phyloP scores from a whole-genome alignment of 2,113 vertebrate genomes.

The Copsychus sechellarum region DNA sequence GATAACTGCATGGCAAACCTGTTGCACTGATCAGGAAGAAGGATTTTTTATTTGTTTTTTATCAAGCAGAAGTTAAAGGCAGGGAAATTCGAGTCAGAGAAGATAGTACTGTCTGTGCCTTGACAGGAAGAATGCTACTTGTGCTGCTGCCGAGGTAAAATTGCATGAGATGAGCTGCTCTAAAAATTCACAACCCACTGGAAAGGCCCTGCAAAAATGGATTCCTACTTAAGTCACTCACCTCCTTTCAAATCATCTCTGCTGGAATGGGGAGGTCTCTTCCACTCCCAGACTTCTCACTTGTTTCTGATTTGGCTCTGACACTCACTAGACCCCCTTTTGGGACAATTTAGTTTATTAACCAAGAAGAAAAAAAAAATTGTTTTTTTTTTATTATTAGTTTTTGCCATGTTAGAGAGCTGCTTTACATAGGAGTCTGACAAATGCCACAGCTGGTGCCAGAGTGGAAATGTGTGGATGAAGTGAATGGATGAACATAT shows the following conservation, averaged over 20 bases:
- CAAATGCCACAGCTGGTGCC: neutral
- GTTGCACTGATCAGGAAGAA: neutral
- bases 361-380: neutral
- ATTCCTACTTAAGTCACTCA: neutral
- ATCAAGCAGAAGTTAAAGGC: neutral
- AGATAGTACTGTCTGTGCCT: neutral
- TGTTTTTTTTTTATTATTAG: neutral
- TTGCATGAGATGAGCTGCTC: neutral
- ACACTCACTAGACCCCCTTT: neutral
- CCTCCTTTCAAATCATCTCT: neutral
- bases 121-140: accelerated
- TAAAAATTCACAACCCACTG: neutral
- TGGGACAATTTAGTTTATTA: neutral
- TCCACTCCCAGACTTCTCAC: neutral
- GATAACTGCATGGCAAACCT: neutral
- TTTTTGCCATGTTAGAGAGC: neutral
- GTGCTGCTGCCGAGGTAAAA: neutral
- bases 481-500: neutral
- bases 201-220: neutral
- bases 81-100: neutral
- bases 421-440: neutral
- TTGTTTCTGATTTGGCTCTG: neutral
- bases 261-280: neutral
- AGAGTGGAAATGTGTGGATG: neutral
- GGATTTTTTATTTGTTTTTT: neutral